A percentile compares a stretch with the other conserved stretches of the same genome.
Evolutionary conservation across 1,140 invertebrate species (phyloP).

Genomic region (Bemisia tabaci): DNA sequence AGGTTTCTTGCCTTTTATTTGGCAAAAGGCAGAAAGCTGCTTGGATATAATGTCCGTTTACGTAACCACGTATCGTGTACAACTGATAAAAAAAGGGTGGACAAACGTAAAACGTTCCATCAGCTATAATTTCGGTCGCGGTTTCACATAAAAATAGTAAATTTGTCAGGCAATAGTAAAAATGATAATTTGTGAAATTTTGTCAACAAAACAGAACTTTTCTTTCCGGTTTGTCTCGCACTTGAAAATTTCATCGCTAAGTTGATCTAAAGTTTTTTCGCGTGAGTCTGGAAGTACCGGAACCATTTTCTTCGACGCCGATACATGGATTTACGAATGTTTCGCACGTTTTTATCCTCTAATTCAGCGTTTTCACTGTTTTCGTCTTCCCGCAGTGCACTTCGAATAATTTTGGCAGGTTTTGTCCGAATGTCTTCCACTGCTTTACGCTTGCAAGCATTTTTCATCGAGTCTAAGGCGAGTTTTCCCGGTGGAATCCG

Average conservation of each 20-base stretch:
- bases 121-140: background rate
- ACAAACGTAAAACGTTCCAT: background rate
- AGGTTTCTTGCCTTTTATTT: background rate
- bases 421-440: background rate
- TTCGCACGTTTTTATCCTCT: background rate
- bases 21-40: background rate
- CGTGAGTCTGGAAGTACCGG: background rate
- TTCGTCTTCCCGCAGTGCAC: background rate
- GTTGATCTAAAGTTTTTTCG: background rate
- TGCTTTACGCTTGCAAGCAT: background rate
- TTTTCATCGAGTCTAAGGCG: background rate
- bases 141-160: background rate
- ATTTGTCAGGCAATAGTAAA: background rate
- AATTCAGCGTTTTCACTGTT: background rate
- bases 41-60: background rate
- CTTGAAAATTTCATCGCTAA: background rate
- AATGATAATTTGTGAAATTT: background rate
- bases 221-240: background rate
- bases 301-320: background rate
- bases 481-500: background rate
- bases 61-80: background rate
- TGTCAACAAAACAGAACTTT: background rate
- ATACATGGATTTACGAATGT: background rate
- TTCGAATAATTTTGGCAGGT: background rate
- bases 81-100: background rate